These are phyloP conservation scores for Stichodactyla mertensii DNA, from an alignment of 64 coral and sea anemone genomes.

Conservation along the genomic window DNA sequence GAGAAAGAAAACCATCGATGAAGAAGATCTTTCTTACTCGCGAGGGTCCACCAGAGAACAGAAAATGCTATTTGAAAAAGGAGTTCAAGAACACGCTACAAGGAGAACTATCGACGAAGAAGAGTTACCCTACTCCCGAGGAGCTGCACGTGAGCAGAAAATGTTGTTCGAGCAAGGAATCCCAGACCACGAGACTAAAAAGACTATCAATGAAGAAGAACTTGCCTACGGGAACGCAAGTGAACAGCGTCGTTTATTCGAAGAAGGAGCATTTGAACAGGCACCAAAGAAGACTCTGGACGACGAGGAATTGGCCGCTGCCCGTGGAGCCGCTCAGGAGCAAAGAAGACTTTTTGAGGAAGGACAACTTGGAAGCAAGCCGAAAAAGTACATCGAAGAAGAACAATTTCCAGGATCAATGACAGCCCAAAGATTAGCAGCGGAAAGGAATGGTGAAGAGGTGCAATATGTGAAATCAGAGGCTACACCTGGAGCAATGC, in stretches of 20 bases:
- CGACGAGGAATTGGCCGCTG: neutral
- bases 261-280: neutral
- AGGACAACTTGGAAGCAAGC: neutral
- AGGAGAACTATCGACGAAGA: constrained; percentile 19
- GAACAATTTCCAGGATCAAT: constrained; percentile 37
- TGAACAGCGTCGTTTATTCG: neutral
- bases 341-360: constrained; percentile 39
- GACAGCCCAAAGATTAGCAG: neutral
- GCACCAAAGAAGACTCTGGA: constrained; percentile 8
- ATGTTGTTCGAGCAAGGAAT: constrained; percentile 38
- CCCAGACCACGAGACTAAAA: neutral
- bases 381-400: constrained; percentile 27
- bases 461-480: neutral
- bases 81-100: neutral
- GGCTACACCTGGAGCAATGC: neutral
- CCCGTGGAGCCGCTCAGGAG: neutral
- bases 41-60: neutral
- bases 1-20: constrained; percentile 13
- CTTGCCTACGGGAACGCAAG: neutral
- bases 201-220: constrained; percentile 33
- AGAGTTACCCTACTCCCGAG: neutral
- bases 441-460: constrained; percentile 5
- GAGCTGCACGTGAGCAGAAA: constrained; percentile 29
- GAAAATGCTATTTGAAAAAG: constrained; percentile 2
- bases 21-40: neutral